phyloP scores from a whole-genome alignment of 2,797 vertebrate species.

The Pseudocheirus occidentalis region DNA sequence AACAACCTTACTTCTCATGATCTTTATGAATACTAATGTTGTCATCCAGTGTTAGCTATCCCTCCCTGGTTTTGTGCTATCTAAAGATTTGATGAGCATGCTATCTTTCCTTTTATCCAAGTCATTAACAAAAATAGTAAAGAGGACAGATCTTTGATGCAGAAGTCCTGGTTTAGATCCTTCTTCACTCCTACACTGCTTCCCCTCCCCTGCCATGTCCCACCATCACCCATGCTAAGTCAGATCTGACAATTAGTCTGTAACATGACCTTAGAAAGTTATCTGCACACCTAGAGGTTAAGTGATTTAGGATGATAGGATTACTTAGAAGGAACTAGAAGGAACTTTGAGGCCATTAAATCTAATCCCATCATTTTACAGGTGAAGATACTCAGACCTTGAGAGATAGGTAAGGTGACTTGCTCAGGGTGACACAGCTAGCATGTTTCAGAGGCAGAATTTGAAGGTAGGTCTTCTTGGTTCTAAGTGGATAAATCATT shows the following conservation, averaged over 20 bases:
- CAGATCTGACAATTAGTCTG: not conserved
- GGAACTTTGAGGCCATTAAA: not conserved
- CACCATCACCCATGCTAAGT: not conserved
- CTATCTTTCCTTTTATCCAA: not conserved
- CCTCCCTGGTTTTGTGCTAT: not conserved
- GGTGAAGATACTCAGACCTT: not conserved
- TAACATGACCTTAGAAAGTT: not conserved
- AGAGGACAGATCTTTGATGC: not conserved
- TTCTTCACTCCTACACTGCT: not conserved
- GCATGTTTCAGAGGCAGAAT: not conserved
- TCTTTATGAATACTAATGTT: not conserved
- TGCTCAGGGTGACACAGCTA: not conserved
- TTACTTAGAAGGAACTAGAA: not conserved
- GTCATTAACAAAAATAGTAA: not conserved
- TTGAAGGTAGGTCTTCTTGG: not conserved
- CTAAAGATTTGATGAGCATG: not conserved
- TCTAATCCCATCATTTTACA: not conserved
- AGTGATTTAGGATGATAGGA: not conserved
- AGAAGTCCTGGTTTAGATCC: not conserved
- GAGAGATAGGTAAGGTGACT: not conserved
- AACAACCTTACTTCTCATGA: not conserved
- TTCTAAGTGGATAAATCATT: not conserved
- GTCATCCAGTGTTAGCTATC: not conserved
- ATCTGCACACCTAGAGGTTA: not conserved
- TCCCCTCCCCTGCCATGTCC: no score